A percentile compares a stretch with the other conserved stretches of the same genome.
Evolutionary conservation across 2,113 vertebrate genomes (phyloP).

Genomic region (Brachyistius frenatus): DNA sequence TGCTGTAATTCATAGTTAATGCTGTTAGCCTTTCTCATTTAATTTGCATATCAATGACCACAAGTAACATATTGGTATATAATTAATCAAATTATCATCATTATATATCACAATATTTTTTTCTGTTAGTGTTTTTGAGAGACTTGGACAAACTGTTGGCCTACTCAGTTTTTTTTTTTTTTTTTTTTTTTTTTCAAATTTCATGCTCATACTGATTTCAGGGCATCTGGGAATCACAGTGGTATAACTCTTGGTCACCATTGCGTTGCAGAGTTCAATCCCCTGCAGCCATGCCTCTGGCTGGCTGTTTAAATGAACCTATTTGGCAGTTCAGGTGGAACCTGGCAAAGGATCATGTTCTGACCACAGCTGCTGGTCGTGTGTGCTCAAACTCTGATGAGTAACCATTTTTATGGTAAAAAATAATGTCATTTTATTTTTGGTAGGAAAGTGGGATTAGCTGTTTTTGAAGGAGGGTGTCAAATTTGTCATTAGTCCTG

Average conservation of each 20-base stretch:
- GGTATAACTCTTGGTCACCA: background rate
- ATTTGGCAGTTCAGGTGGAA: slow-evolving; percentile 36
- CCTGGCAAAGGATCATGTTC: slow-evolving; percentile 26
- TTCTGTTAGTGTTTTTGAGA: background rate
- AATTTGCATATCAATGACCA: slow-evolving; percentile 27
- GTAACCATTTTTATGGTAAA: slow-evolving; percentile 27
- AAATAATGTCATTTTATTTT: background rate
- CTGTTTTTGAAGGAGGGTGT: background rate
- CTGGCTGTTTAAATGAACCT: slow-evolving; percentile 39
- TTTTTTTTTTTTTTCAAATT: background rate
- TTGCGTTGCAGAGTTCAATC: slow-evolving; percentile 14
- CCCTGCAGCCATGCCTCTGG: slow-evolving; percentile 56
- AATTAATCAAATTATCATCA: background rate
- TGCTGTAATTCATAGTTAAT: slow-evolving; percentile 18
- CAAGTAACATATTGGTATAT: background rate
- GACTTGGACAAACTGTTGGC: background rate
- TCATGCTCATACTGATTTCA: slow-evolving; percentile 16
- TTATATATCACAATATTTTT: slow-evolving; percentile 1
- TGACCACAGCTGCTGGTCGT: slow-evolving; percentile 27
- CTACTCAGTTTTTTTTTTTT: background rate
- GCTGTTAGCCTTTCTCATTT: slow-evolving; percentile 11
- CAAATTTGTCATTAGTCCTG: slow-evolving; percentile 1
- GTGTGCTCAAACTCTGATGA: slow-evolving; percentile 15
- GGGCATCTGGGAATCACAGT: slow-evolving; percentile 1
- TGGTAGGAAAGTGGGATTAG: background rate